Base-by-base conservation (phyloP, 2,113 vertebrate genomes). In the Barbus barbus region DNA sequence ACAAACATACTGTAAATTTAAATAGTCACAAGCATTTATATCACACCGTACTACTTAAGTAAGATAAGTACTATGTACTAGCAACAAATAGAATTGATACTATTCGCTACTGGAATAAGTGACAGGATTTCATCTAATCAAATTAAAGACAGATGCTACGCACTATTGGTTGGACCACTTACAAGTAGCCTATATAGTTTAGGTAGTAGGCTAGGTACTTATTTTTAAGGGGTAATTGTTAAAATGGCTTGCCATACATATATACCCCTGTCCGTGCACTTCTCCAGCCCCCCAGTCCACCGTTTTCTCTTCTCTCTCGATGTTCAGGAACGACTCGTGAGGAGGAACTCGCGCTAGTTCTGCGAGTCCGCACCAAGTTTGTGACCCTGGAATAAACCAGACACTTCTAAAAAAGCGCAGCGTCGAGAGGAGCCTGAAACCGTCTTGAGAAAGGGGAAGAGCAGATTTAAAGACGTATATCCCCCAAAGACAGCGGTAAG, bases 401-500 rank as follows among this genome's bases (percentile, higher is more conserved):
- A 56, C 83, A 65, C 28, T 83, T 31, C 9, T 53, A 38, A 88
- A 87, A 56, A 63, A 76, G 53, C 28, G 24, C 24, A 73, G 56
- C 1, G 53, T 73, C 2, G 67, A 44, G 85, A 53, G 24, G 63
- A 83, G 60, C 18, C 31, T 4, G 31, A 86, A 61, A 78, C 73
- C 58, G 80, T 84, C 84, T 84, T 81, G 89, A 87, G 88, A 87
- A 86, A 85, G 87, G 89, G 89, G 90, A n/a, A 83, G 65, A 71
- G 83, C 65, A 69, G 61, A 48, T 84, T 80, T 11, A 58, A 71
- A 80, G 72, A 24, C 61, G 61, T 60, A 12, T 86, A 85, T 90
- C 90, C 90, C 90, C 89, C 87, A 82, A 86, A 91, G 87, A 89
- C 90, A 84, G 83, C 92, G 93, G 93, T 95, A 78, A 93, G 93